These are phyloP conservation scores for Lasioglossum zephyrum DNA, from an alignment of 2,888 invertebrate genomes.

Conservation along the genomic window DNA sequence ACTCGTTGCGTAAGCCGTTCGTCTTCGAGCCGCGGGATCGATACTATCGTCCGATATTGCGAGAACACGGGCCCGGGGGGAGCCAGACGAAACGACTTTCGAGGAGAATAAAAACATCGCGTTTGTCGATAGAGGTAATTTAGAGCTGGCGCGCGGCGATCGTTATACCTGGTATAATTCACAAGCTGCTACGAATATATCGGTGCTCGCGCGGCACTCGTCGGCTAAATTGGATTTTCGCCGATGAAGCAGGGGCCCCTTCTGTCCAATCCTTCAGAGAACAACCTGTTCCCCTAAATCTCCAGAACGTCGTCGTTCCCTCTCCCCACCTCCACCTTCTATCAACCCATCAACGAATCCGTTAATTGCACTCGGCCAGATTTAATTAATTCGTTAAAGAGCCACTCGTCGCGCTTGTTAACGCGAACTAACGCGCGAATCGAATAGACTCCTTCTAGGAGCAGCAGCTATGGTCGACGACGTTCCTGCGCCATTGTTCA, in stretches of 20 bases:
- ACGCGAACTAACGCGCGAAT: slow-evolving; percentile 22
- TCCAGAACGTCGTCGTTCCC: not conserved
- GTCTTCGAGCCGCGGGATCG: slow-evolving; percentile 44
- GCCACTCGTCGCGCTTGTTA: slow-evolving; percentile 9
- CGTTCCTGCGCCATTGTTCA: slow-evolving; percentile 49
- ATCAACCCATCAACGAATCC: slow-evolving; percentile 5
- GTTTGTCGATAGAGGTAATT: slow-evolving; percentile 62
- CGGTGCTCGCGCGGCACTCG: slow-evolving; percentile 44
- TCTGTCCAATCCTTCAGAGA: slow-evolving; percentile 16
- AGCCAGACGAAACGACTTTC: slow-evolving; percentile 54
- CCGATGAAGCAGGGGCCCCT: slow-evolving; percentile 22
- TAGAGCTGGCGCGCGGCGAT: slow-evolving; percentile 44
- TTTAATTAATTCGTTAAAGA: slow-evolving; percentile 38
- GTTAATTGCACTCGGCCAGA: slow-evolving; percentile 13
- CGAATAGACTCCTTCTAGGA: not conserved
- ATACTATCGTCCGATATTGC: slow-evolving; percentile 46
- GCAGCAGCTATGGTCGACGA: not conserved
- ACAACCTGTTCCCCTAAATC: not conserved
- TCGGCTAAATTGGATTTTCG: slow-evolving; percentile 64
- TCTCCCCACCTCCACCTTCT: not conserved
- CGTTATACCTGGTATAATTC: slow-evolving; percentile 62
- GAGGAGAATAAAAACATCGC: slow-evolving; percentile 61
- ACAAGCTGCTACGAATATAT: slow-evolving; percentile 54
- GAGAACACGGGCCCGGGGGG: slow-evolving; percentile 21
- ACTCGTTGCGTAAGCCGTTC: slow-evolving; percentile 41